Evolutionary conservation across 2,888 invertebrate species (phyloP).

Genomic region (Gisinianus flammeolus): DNA sequence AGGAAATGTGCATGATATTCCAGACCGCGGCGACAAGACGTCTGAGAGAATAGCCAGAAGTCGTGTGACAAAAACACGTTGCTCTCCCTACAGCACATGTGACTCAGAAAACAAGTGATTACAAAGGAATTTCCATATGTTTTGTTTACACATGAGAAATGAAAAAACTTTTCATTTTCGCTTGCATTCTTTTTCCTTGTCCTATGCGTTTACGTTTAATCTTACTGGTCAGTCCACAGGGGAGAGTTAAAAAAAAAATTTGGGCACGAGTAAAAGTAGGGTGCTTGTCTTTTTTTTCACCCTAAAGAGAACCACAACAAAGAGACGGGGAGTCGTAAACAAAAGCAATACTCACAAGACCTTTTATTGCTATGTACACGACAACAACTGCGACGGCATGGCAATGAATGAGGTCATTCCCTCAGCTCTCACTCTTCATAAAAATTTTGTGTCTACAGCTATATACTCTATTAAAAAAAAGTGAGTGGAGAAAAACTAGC

Average conservation of each 20-base stretch:
- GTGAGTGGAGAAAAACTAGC: neutral
- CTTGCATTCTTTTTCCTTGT: neutral
- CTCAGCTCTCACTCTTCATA: neutral
- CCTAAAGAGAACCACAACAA: neutral
- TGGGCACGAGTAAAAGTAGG: neutral
- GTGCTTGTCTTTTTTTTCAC: neutral
- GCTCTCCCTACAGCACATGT: too few relatives aligned
- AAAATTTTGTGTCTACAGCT: neutral
- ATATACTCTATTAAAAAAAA: neutral
- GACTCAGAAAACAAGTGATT: neutral
- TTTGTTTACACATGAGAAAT: neutral
- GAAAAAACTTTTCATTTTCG: neutral
- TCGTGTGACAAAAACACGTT: too few relatives aligned
- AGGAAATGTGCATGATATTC: too few relatives aligned
- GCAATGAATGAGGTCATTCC: neutral
- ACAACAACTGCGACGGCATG: neutral
- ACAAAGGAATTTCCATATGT: neutral
- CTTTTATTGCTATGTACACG: neutral
- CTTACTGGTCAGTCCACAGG: neutral
- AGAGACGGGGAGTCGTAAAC: neutral
- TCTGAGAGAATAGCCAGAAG: neutral
- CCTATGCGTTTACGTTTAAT: neutral
- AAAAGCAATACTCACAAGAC: neutral
- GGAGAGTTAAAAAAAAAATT: neutral
- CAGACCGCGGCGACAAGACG: constrained; percentile 1